A percentile compares a stretch with the other conserved stretches of the same genome.
phyloP scores from a whole-genome alignment of 2,113 vertebrate genomes.

The Hippopotamus amphibius region DNA sequence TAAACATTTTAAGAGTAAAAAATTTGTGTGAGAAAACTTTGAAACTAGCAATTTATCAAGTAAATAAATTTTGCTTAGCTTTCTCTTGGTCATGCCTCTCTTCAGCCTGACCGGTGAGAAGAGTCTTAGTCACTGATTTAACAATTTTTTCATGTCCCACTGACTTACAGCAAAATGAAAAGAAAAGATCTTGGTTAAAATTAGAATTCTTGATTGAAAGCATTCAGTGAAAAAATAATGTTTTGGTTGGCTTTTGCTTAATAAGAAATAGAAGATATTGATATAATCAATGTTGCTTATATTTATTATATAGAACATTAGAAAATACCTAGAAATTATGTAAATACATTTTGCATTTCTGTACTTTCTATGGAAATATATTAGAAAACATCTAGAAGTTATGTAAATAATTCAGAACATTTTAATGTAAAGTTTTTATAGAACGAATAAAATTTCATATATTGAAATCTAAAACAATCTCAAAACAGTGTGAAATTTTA shows the following conservation, averaged over 20 bases:
- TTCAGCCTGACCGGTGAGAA: neutral
- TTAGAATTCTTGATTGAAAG: conserved; percentile 37
- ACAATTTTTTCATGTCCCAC: neutral
- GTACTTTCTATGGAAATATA: neutral
- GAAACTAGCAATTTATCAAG: conserved; percentile 12
- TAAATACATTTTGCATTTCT: conserved; percentile 35
- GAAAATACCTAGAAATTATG: neutral
- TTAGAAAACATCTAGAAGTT: neutral
- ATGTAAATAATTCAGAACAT: neutral
- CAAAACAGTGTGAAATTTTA: neutral
- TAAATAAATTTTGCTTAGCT: neutral
- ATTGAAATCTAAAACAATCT: neutral
- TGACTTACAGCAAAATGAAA: conserved; percentile 45
- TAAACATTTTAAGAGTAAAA: neutral
- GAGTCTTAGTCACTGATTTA: neutral
- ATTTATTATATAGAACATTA: neutral
- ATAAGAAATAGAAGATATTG: neutral
- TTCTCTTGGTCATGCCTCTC: neutral
- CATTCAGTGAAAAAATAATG: rapidly evolving
- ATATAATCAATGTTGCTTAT: neutral
- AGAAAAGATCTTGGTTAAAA: neutral
- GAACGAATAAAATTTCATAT: conserved; percentile 4
- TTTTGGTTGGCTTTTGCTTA: neutral
- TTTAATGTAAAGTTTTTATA: conserved; percentile 40
- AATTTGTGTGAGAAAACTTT: neutral